Evolutionary conservation across 1,140 invertebrate genomes (phyloP), one percentile per base, ranked within the genome.

Genomic region (Gryon sp.): DNA sequence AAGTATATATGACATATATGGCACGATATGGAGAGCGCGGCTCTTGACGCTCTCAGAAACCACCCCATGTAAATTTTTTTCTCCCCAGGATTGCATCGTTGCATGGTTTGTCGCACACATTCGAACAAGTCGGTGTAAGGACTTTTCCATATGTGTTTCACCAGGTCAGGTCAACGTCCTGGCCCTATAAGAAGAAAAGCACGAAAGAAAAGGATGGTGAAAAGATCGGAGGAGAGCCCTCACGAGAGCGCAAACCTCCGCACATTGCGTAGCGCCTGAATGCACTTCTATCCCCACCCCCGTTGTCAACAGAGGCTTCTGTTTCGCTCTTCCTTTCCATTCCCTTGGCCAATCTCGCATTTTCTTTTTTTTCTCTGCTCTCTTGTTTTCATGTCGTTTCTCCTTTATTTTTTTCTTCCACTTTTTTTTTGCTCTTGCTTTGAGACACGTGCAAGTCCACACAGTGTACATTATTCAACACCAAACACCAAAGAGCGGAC

Each of bases 111-210:
- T 40, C 66, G 46, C 45, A 41, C 57, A 70, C 63, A 59, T n/a
- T 15, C 19, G 26, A 24, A 28, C 75, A 36, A 74, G 57, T 76
- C 63, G 78, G 76, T 82, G 80, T 84, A 84, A 87, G 84, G 84
- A 87, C 78, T 77, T 40, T 79, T 81, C 80, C 86, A 83, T 88
- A 88, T 88, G 87, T 88, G 86, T 88, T 82, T 88, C 86, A 88
- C 87, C 87, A 87, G 87, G 87, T 88, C 87, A 88, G 87, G 87
- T 88, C 87, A 88, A 88, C 81, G 87, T 86, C 86, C 87, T 86
- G 78, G 68, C 78, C 70, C 75, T 77, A 69, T 63, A 68, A 77
- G 76, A 30, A 69, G 48, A 30, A n/a, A 52, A 65, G 48, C 32
- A 48, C 50, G 48, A 69, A 24, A 53, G 26, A 53, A 26, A 34